phyloP scores from a whole-genome alignment of 2,113 vertebrate genomes.

The Indri indri region DNA sequence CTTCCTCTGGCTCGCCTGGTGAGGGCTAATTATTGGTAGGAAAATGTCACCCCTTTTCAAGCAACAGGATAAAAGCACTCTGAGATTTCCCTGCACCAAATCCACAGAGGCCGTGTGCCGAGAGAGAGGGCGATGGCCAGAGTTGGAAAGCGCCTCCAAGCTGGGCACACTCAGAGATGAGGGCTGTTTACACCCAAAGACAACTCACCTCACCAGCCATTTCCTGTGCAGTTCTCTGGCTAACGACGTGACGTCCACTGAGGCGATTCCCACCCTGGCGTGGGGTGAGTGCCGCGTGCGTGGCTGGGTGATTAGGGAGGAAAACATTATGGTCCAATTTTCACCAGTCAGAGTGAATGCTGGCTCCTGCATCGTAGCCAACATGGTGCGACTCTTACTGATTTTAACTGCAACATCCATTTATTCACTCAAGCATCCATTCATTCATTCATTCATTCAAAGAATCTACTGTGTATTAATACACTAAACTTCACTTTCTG shows the following conservation, averaged over 20 bases:
- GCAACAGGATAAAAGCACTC: not conserved
- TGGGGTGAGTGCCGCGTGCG: rapidly evolving
- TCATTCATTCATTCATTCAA: not conserved
- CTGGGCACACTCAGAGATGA: not conserved
- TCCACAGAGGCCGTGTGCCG: not conserved
- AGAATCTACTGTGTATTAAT: not conserved
- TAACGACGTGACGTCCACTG: not conserved
- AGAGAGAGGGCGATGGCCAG: not conserved
- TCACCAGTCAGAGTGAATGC: not conserved
- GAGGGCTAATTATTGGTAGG: rapidly evolving
- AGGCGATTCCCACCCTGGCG: not conserved
- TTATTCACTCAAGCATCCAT: not conserved
- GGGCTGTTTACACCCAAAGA: not conserved
- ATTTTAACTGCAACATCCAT: not conserved
- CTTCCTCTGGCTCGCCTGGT: not conserved
- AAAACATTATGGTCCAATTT: not conserved
- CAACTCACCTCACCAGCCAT: not conserved
- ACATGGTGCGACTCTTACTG: too few species aligned
- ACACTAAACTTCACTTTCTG: not conserved
- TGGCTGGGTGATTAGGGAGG: not conserved
- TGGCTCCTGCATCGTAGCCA: not conserved
- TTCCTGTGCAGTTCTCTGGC: not conserved
- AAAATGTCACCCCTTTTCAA: constrained; percentile 29
- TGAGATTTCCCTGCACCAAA: not conserved
- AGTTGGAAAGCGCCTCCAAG: rapidly evolving